Evolutionary conservation across 2,888 invertebrate species (phyloP).

Genomic region (Chorisops tibialis): DNA sequence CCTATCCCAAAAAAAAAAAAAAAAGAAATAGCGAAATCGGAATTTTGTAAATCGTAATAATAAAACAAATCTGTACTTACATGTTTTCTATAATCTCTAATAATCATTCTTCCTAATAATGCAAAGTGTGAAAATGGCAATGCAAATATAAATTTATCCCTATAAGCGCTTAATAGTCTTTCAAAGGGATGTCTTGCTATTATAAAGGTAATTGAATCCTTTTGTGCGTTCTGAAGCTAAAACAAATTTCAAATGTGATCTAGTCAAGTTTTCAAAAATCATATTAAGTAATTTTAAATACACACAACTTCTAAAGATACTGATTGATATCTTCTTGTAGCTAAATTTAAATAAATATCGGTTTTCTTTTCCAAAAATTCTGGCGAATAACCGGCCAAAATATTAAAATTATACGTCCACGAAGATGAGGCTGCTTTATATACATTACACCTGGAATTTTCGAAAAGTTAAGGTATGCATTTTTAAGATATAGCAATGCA

Average conservation of each 20-base stretch:
- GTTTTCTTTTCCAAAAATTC: conserved; percentile 73
- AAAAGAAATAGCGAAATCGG: no score
- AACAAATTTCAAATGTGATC: no score
- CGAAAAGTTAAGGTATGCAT: neutral
- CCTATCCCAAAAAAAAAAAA: no score
- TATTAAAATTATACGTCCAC: conserved; percentile 89
- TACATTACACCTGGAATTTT: conserved; percentile 69
- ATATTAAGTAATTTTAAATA: neutral
- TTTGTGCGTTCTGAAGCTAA: conserved; percentile 67
- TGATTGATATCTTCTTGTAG: conserved; percentile 74
- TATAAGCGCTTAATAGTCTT: conserved; percentile 74
- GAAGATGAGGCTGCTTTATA: conserved; percentile 86
- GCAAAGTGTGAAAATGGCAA: no score
- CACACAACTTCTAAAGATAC: conserved; percentile 63
- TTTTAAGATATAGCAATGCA: neutral
- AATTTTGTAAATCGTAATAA: no score
- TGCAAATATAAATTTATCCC: conserved; percentile 80
- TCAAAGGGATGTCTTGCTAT: conserved; percentile 81
- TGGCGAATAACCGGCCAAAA: conserved; percentile 77
- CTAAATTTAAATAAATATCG: conserved; percentile 72
- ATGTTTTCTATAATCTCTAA: no score
- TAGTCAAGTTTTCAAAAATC: conserved; percentile 12
- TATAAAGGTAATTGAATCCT: conserved; percentile 74
- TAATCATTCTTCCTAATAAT: no score
- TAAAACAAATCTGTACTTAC: no score